A percentile compares a stretch with the other conserved stretches of the same genome.
These are phyloP conservation scores for Anhinga anhinga DNA, from an alignment of 2,113 vertebrate species.

Conservation along the genomic window DNA sequence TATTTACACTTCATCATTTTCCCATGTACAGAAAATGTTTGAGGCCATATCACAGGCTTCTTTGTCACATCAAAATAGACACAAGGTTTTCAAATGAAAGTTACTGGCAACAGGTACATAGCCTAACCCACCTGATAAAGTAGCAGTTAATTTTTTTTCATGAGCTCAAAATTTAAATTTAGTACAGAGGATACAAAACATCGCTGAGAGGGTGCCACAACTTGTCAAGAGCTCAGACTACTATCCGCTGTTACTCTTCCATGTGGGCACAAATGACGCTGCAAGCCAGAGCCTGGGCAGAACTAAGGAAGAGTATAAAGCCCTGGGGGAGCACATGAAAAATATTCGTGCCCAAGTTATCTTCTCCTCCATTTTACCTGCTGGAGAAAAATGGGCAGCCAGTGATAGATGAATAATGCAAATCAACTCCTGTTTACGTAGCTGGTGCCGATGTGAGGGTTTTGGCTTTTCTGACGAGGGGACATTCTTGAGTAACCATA, in stretches of 20 bases:
- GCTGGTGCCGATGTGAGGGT: not conserved
- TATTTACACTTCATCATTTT: not conserved
- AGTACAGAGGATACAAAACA: not conserved
- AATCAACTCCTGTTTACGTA: not conserved
- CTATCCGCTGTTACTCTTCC: not conserved
- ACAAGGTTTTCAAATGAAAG: not conserved
- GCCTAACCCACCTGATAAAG: not conserved
- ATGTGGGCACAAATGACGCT: not conserved
- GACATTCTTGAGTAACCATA: too few species aligned
- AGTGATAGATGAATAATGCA: not conserved
- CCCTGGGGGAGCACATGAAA: not conserved
- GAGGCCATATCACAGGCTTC: not conserved
- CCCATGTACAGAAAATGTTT: not conserved
- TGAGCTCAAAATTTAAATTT: not conserved
- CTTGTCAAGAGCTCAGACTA: not conserved
- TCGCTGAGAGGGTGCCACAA: not conserved
- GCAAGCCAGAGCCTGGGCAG: not conserved
- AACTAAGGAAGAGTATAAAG: not conserved
- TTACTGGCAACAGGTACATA: accelerated
- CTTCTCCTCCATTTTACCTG: not conserved
- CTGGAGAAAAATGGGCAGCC: not conserved
- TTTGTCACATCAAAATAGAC: not conserved
- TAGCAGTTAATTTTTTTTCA: not conserved
- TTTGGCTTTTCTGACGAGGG: too few species aligned
- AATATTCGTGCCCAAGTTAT: not conserved